Base-by-base conservation (phyloP, 2,888 invertebrate species). In the Fragum whitleyi region DNA sequence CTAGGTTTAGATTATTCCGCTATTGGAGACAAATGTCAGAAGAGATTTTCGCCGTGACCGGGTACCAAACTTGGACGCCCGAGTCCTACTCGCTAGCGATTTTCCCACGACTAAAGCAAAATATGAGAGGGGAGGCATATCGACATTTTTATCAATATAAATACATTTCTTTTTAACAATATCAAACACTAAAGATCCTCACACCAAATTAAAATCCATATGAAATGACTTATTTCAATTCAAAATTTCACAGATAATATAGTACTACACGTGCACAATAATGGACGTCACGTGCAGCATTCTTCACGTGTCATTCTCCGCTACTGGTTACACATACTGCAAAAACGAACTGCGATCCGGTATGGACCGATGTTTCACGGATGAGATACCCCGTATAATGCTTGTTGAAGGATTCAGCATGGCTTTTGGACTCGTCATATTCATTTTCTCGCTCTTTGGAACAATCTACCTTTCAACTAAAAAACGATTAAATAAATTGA, bases 361-460 rank as follows among this genome's bases (percentile, higher is more conserved):
- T 7, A n/a, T 42, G 23, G 2, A 28, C 5, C 26, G 36, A 7
- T 61, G 72, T 42, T 11, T 23, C 42, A 19, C 14, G 47, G 42
- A 73, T 14, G 61, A 73, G 0, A 59, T 36, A 19, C 39, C 61
- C 9, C 32, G 62, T 21, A 42, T 73, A 14, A 73, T 73, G 72
- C 39, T 61, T 11, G 47, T 73, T 3, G 47, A 29, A 23, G 72
- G 72, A n/a, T 62, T 73, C 36, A n/a, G 62, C 61, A 26, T 73
- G 5, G 72, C 61, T 3, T 73, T 73, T 29, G 72, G 72, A 0
- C 39, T 61, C 0, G n/a, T 61, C 0, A 47, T 61, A 16, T 51
- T 39, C 39, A n/a, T 51, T 16, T 47, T 62, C 16, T 73, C 72
- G 7, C 28, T 73, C 16, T 47, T 62, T n/a, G 47, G 39, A 29